These are phyloP conservation scores for Drosophila lacertosa DNA, from an alignment of 1,140 invertebrate species.

Conservation along the genomic window DNA sequence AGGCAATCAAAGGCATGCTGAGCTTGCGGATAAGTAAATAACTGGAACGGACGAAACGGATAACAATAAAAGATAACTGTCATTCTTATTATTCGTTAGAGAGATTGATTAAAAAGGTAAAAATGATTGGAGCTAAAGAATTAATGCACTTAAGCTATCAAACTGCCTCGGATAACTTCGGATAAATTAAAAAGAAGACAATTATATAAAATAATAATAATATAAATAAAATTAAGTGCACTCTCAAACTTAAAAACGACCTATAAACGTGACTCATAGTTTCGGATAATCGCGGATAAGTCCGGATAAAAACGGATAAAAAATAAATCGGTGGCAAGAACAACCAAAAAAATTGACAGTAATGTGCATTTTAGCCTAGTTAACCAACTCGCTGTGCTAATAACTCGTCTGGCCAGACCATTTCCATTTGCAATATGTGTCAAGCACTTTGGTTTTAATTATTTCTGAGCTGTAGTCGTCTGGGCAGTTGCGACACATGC, in stretches of 20 bases:
- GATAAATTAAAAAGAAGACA: background rate
- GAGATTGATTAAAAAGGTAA: background rate
- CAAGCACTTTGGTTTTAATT: constrained; percentile 63
- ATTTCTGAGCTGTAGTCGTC: constrained; percentile 30
- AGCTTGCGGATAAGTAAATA: background rate
- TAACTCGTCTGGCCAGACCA: constrained; percentile 19
- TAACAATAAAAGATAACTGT: background rate
- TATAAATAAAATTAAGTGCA: too few species aligned
- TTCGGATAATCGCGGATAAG: background rate
- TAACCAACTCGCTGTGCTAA: background rate
- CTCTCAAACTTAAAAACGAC: too few species aligned
- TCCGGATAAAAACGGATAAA: background rate
- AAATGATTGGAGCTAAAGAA: background rate
- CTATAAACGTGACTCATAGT: background rate
- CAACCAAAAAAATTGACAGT: background rate
- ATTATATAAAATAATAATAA: too few species aligned
- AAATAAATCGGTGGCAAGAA: background rate
- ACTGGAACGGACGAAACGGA: background rate
- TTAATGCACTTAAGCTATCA: background rate
- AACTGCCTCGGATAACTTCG: background rate
- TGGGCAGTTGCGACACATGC: constrained; percentile 43
- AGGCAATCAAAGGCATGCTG: background rate
- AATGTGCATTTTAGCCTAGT: background rate
- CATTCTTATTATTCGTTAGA: background rate
- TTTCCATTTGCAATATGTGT: constrained; percentile 43